Evolutionary conservation across 2,797 vertebrate species (phyloP).

Genomic region (Percopsis omiscomaycus): DNA sequence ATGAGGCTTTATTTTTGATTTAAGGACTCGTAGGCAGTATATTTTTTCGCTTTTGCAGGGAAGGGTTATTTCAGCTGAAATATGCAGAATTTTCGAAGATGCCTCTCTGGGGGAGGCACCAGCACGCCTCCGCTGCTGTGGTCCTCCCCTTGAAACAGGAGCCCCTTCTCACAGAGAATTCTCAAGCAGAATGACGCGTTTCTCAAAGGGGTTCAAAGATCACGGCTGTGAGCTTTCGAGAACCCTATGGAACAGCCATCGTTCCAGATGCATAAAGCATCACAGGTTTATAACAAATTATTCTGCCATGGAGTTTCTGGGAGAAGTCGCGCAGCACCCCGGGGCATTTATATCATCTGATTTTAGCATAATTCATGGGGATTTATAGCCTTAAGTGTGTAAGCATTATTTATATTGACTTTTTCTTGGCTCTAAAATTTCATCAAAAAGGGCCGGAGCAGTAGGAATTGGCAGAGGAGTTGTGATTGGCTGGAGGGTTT

Average conservation of each 20-base stretch:
- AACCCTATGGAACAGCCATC: slow-evolving; percentile 21
- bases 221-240: slow-evolving; percentile 11
- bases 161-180: slow-evolving; percentile 50
- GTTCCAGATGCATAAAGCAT: slow-evolving; percentile 56
- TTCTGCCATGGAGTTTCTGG: slow-evolving; percentile 40
- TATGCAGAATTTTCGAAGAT: slow-evolving; percentile 35
- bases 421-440: slow-evolving; percentile 31
- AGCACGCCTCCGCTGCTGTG: slow-evolving; percentile 16
- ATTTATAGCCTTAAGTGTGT: background rate
- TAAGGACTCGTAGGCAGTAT: slow-evolving; percentile 40
- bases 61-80: slow-evolving; percentile 39
- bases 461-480: slow-evolving; percentile 6
- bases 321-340: slow-evolving; percentile 33
- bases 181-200: slow-evolving; percentile 55
- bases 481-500: slow-evolving; percentile 7
- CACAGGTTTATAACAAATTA: slow-evolving; percentile 41
- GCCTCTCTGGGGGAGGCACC: slow-evolving; percentile 46
- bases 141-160: slow-evolving; percentile 47
- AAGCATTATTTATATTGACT: slow-evolving; percentile 20
- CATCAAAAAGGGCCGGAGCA: slow-evolving; percentile 32
- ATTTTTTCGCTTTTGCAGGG: slow-evolving; percentile 23
- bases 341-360: slow-evolving; percentile 21
- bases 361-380: slow-evolving; percentile 42
- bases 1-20: background rate
- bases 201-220: slow-evolving; percentile 38